Percentiles rank a stretch among this genome's conserved stretches.
phyloP scores from a whole-genome alignment of 2,888 invertebrate species.

The Amiota minor region DNA sequence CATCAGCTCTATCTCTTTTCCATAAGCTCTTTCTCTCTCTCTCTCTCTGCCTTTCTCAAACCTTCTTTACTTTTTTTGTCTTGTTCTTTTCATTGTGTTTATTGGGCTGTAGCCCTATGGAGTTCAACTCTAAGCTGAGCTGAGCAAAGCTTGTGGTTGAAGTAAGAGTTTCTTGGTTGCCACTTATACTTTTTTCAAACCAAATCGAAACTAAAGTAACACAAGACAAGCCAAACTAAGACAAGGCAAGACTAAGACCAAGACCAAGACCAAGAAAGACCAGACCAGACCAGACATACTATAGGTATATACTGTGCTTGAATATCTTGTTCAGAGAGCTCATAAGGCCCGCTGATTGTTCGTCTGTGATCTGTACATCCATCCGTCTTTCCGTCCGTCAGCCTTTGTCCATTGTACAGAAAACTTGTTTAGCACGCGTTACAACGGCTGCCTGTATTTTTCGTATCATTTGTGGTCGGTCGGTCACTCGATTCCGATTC shows the following conservation, averaged over 20 bases:
- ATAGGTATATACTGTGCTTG: not conserved
- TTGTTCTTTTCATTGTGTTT: no score
- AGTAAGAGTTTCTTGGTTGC: slow-evolving; percentile 20
- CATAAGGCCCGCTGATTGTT: not conserved
- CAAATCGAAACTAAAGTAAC: not conserved
- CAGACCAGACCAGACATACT: not conserved
- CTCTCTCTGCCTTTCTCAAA: no score
- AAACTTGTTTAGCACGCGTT: slow-evolving; percentile 70
- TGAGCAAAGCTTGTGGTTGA: slow-evolving; percentile 12
- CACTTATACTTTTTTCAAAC: slow-evolving; percentile 12
- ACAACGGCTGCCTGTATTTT: slow-evolving; percentile 68
- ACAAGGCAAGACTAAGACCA: no score
- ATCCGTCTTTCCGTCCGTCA: slow-evolving; percentile 1
- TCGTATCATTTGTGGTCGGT: slow-evolving; percentile 62
- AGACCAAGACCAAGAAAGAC: no score
- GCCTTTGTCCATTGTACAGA: slow-evolving; percentile 27
- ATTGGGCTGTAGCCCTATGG: slow-evolving; percentile 8
- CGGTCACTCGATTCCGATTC: slow-evolving; percentile 2
- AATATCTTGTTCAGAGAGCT: slow-evolving; percentile 12
- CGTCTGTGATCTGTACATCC: slow-evolving; percentile 17
- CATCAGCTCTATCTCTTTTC: slow-evolving; percentile 12
- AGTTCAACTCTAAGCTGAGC: not conserved
- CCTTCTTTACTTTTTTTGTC: no score
- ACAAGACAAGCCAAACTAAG: not conserved
- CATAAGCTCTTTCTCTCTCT: no score